A percentile compares a stretch with the other conserved stretches of the same genome.
phyloP scores from a whole-genome alignment of 2,797 vertebrate genomes.

The Pseudopleuronectes americanus region DNA sequence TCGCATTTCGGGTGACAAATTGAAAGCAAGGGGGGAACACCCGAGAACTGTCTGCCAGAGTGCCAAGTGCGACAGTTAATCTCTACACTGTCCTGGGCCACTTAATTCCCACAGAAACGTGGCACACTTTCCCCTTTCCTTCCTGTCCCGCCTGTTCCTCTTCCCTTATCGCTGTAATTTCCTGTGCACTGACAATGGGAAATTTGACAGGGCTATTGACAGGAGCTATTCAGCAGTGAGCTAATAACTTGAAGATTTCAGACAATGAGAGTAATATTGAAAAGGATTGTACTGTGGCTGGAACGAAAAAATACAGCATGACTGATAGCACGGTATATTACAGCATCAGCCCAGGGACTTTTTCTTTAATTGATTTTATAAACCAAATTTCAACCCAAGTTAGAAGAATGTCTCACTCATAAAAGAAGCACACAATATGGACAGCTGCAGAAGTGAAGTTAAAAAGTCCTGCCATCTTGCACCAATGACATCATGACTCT shows the following conservation, averaged over 20 bases:
- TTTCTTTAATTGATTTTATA: slow-evolving; percentile 13
- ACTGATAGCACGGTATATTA: slow-evolving; percentile 23
- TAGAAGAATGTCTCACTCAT: too few relatives aligned
- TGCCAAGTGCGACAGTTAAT: slow-evolving; percentile 77
- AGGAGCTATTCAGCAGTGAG: slow-evolving; percentile 51
- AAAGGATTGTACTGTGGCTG: slow-evolving; percentile 20
- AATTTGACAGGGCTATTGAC: slow-evolving; percentile 66
- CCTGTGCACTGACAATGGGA: slow-evolving; percentile 56
- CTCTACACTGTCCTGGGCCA: slow-evolving; percentile 64
- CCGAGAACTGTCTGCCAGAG: slow-evolving; percentile 67
- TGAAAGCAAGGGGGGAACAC: slow-evolving; percentile 65
- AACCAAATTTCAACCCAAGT: not conserved
- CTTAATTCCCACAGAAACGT: slow-evolving; percentile 74
- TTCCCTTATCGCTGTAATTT: slow-evolving; percentile 65
- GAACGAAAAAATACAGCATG: slow-evolving; percentile 27
- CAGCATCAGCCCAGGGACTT: slow-evolving; percentile 16
- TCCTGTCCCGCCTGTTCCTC: slow-evolving; percentile 28
- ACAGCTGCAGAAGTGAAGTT: not conserved
- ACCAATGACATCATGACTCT: too few relatives aligned
- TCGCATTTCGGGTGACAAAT: slow-evolving; percentile 74
- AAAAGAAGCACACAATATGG: too few relatives aligned
- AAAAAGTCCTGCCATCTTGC: too few relatives aligned
- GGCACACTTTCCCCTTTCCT: slow-evolving; percentile 51
- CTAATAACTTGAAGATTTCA: slow-evolving; percentile 59
- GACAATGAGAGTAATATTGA: slow-evolving; percentile 60